These are phyloP conservation scores for Exocentrus adspersus DNA, from an alignment of 2,888 invertebrate genomes.

Conservation along the genomic window DNA sequence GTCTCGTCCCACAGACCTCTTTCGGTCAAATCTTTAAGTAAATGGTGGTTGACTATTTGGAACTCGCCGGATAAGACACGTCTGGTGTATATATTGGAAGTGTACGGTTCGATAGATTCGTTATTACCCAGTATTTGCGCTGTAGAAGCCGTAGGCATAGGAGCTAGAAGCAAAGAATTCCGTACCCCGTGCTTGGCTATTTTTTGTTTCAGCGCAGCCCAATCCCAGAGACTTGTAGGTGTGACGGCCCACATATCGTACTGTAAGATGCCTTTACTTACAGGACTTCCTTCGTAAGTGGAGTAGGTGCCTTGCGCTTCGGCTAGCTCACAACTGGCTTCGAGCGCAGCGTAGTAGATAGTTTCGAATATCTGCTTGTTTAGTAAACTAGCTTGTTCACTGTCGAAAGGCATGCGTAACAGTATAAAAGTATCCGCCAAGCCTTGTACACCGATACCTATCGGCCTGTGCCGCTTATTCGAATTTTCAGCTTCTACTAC, in stretches of 20 bases:
- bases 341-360: slow-evolving; percentile 95
- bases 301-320: slow-evolving; percentile 86
- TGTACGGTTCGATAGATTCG: slow-evolving; percentile 98
- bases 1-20: slow-evolving; percentile 92
- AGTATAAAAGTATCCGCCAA: slow-evolving; percentile 96
- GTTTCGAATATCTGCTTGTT: slow-evolving; percentile 98
- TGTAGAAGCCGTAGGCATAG: slow-evolving; percentile 99
- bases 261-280: slow-evolving; percentile 94
- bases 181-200: slow-evolving; percentile 90
- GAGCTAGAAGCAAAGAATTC: slow-evolving; percentile 90
- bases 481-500: slow-evolving; percentile 87
- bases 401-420: slow-evolving; percentile 93
- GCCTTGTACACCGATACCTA: slow-evolving; percentile 94
- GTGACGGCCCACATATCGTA: slow-evolving; percentile 97
- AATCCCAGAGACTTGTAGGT: slow-evolving; percentile 90
- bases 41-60: slow-evolving; percentile 91
- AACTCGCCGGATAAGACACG: slow-evolving; percentile 96
- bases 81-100: slow-evolving; percentile 95
- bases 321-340: slow-evolving; percentile 95
- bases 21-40: slow-evolving; percentile 92
- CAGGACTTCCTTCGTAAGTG: slow-evolving; percentile 88
- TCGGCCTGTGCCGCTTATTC: slow-evolving; percentile 86
- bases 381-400: slow-evolving; percentile 82
- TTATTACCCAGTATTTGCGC: slow-evolving; percentile 99
- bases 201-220: slow-evolving; percentile 82